Conservation (phyloP, 1,140 invertebrate genomes). For the Choristoneura fumiferana region DNA sequence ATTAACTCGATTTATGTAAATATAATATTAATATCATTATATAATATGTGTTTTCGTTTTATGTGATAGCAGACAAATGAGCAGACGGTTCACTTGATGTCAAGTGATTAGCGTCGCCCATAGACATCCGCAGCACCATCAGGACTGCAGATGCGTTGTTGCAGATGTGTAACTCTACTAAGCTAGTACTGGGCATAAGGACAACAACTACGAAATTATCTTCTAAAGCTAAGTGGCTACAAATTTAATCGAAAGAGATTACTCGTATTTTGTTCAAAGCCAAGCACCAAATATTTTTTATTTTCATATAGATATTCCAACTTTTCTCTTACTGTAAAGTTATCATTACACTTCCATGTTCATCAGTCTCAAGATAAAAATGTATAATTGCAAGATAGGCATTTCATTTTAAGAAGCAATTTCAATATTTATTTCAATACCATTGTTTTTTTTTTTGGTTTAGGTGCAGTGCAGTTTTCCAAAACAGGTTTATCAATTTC, state of each 20-base stretch:
- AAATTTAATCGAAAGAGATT: background rate
- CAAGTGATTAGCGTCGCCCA: too few relatives aligned
- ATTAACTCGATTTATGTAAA: too few relatives aligned
- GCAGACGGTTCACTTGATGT: too few relatives aligned
- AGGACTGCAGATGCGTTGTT: too few relatives aligned
- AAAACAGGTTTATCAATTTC: background rate
- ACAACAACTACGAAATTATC: background rate
- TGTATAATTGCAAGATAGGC: background rate
- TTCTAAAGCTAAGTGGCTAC: background rate
- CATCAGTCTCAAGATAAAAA: constrained; percentile 1
- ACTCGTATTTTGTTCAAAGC: background rate
- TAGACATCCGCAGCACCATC: too few relatives aligned
- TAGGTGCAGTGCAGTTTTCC: background rate
- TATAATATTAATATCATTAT: too few relatives aligned
- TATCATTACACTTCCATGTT: constrained; percentile 6
- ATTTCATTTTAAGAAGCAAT: background rate
- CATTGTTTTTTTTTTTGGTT: background rate
- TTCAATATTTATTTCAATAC: background rate
- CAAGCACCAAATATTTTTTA: background rate
- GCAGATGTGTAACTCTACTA: too few relatives aligned
- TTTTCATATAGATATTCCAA: background rate
- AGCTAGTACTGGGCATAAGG: background rate
- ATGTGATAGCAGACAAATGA: too few relatives aligned
- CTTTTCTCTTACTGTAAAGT: background rate
- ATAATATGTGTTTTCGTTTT: too few relatives aligned